Percentiles rank a stretch among this genome's conserved stretches.
Conservation (phyloP, 2,113 vertebrate genomes). For the Tricholaema leucomelas region DNA sequence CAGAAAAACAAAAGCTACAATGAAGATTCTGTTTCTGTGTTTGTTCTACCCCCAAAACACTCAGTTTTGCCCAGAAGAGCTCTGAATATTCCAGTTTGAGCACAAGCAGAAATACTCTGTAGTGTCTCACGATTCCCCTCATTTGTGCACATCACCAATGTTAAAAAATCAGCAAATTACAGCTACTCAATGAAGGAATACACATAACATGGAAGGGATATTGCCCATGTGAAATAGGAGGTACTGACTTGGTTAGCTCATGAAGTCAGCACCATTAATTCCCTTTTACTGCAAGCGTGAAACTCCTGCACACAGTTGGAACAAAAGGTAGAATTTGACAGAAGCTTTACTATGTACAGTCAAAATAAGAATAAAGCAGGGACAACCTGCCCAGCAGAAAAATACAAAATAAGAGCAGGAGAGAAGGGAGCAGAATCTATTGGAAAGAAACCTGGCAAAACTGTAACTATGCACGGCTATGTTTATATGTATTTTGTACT, state of each 20-base stretch:
- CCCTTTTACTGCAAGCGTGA: neutral
- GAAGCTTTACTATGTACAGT: neutral
- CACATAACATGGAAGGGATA: neutral
- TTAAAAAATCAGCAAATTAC: slow-evolving; percentile 3
- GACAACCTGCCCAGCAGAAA: neutral
- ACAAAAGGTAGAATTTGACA: neutral
- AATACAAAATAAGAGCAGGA: neutral
- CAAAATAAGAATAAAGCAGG: neutral
- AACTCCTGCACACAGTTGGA: neutral
- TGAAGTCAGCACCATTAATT: neutral
- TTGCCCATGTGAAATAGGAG: neutral
- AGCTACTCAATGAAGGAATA: neutral
- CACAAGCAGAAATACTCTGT: neutral
- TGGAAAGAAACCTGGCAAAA: slow-evolving; percentile 10
- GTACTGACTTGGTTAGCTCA: neutral
- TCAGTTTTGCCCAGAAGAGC: neutral
- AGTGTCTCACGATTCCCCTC: neutral
- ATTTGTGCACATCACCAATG: neutral
- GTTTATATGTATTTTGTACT: neutral
- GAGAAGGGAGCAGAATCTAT: neutral
- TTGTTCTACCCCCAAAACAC: neutral
- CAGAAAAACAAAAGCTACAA: neutral
- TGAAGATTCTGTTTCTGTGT: neutral
- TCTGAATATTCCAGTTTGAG: neutral
- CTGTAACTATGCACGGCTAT: neutral